A percentile compares a stretch with the other conserved stretches of the same genome.
These are phyloP conservation scores for Ceratosolen solmsi DNA, from an alignment of 1,140 invertebrate species.

Conservation along the genomic window DNA sequence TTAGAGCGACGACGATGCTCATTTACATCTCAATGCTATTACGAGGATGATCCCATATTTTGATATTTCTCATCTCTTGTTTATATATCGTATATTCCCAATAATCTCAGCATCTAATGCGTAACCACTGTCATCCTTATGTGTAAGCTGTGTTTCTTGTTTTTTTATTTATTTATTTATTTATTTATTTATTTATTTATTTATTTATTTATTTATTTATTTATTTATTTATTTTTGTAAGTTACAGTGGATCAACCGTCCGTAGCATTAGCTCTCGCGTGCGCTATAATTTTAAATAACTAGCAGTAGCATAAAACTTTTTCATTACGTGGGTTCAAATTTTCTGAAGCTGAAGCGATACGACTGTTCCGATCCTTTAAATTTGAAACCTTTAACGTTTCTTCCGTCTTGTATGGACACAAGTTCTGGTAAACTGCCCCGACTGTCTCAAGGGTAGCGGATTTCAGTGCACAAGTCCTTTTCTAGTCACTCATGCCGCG, in stretches of 20 bases:
- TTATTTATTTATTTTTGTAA: too few species aligned
- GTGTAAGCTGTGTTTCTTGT: not conserved
- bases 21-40: not conserved
- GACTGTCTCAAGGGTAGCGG: slow-evolving; percentile 22
- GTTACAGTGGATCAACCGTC: not conserved
- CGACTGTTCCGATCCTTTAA: not conserved
- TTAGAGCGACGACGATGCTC: not conserved
- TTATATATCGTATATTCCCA: not conserved
- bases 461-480: slow-evolving; percentile 16
- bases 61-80: not conserved
- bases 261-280: slow-evolving; percentile 1
- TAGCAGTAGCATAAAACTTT: not conserved
- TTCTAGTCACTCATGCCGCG: not conserved
- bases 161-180: too few species aligned
- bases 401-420: slow-evolving; percentile 2
- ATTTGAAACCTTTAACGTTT: slow-evolving; percentile 4
- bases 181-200: too few species aligned
- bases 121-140: not conserved
- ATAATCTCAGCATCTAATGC: slow-evolving; percentile 13
- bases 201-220: too few species aligned
- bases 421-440: slow-evolving; percentile 19
- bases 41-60: slow-evolving; percentile 1
- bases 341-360: not conserved
- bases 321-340: not conserved
- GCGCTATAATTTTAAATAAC: not conserved